A percentile compares a stretch with the other conserved stretches of the same genome.
Evolutionary conservation across 2,888 invertebrate genomes (phyloP).

Genomic region (Neelides folsomi): DNA sequence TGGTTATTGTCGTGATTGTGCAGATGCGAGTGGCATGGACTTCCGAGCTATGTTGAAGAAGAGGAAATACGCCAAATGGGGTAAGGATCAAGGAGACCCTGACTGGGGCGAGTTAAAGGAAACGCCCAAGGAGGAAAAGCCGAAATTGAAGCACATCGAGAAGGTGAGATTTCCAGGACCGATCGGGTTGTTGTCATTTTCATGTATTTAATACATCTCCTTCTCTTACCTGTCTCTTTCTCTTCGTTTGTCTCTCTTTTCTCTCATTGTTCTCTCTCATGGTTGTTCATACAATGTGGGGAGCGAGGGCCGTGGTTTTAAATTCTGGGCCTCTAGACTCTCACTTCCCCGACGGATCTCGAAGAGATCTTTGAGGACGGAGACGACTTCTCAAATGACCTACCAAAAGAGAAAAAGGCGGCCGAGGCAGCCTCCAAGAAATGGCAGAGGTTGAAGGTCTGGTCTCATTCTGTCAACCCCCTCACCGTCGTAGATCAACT

Average conservation of each 20-base stretch:
- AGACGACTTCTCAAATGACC: no score
- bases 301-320: no score
- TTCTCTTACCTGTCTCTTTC: slow-evolving; percentile 8
- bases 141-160: slow-evolving; percentile 75
- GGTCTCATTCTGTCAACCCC: background rate
- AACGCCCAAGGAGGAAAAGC: slow-evolving; percentile 70
- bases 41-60: slow-evolving; percentile 97
- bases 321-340: no score
- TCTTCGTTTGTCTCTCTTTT: background rate
- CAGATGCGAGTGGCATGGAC: slow-evolving; percentile 94
- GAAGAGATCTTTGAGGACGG: no score
- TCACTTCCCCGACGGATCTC: no score
- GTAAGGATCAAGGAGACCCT: slow-evolving; percentile 73
- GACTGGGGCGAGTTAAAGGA: slow-evolving; percentile 91
- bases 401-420: no score
- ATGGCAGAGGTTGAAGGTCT: background rate
- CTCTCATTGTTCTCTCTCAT: background rate
- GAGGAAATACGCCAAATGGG: slow-evolving; percentile 89
- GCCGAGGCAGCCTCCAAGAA: background rate
- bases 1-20: slow-evolving; percentile 10
- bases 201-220: background rate
- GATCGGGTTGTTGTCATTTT: background rate
- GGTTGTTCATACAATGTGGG: no score
- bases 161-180: slow-evolving; percentile 50
- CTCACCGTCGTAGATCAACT: background rate